Conservation (phyloP, 1,140 invertebrate genomes). For the Plectrocnemia conspersa region DNA sequence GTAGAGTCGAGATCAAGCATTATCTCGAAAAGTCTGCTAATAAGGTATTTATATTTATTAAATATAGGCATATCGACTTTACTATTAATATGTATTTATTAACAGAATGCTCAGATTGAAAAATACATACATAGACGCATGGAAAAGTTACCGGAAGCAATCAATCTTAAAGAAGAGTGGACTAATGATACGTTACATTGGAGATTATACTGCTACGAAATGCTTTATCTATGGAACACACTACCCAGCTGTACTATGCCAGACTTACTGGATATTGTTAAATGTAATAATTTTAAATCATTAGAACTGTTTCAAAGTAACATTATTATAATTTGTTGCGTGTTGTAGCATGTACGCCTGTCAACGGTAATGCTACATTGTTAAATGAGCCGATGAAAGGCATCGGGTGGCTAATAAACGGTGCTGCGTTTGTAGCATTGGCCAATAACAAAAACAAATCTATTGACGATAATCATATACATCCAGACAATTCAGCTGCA, state of each 20-base stretch:
- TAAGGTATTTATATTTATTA: conserved; percentile 21
- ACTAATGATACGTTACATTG: conserved; percentile 46
- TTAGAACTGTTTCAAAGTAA: background rate
- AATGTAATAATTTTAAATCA: background rate
- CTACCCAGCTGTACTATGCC: conserved; percentile 57
- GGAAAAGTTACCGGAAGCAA: conserved; percentile 28
- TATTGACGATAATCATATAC: background rate
- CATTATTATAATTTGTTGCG: background rate
- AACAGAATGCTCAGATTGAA: conserved; percentile 31
- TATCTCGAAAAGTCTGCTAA: conserved; percentile 30
- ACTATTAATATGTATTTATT: conserved; percentile 4
- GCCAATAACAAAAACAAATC: conserved; percentile 34
- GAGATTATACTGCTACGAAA: conserved; percentile 61
- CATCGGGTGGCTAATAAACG: conserved; percentile 53
- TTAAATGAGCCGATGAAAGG: conserved; percentile 54
- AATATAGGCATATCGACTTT: background rate
- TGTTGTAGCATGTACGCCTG: conserved; percentile 32
- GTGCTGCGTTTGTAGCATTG: conserved; percentile 48
- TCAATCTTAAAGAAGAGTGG: conserved; percentile 20
- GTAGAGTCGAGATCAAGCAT: conserved; percentile 25
- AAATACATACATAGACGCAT: conserved; percentile 28
- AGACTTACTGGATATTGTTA: conserved; percentile 50
- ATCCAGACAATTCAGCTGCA: conserved; percentile 9
- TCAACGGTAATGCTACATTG: conserved; percentile 43
- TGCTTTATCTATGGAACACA: conserved; percentile 70